A percentile compares a stretch with the other conserved stretches of the same genome.
These are phyloP conservation scores for Scarus forsteni DNA, from an alignment of 2,797 vertebrate species.

Conservation along the genomic window DNA sequence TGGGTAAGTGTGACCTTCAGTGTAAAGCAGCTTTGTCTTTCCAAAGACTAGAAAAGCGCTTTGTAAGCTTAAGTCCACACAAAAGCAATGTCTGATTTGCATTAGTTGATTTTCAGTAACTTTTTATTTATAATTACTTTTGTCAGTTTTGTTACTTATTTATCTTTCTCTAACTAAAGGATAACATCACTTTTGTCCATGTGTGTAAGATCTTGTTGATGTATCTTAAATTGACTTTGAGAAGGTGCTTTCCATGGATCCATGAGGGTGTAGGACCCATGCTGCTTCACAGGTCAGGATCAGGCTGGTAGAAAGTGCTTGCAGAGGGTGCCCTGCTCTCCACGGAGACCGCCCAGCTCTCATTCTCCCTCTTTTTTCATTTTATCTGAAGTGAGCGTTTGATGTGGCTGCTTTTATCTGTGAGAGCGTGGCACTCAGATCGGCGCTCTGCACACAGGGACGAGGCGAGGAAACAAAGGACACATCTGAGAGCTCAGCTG, in stretches of 20 bases:
- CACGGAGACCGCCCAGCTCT: constrained; percentile 13
- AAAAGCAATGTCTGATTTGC: too few relatives aligned
- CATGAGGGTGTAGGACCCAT: constrained; percentile 4
- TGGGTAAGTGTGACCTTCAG: too few relatives aligned
- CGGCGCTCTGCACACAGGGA: constrained; percentile 24
- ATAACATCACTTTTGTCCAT: too few relatives aligned
- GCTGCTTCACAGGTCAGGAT: constrained; percentile 1
- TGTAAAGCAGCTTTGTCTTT: too few relatives aligned
- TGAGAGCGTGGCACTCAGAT: constrained; percentile 25
- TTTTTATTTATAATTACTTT: too few relatives aligned
- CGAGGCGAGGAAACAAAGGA: constrained; percentile 3
- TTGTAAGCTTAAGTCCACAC: too few relatives aligned
- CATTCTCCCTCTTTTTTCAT: constrained; percentile 6
- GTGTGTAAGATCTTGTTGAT: too few relatives aligned
- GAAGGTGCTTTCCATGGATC: neutral
- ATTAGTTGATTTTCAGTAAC: too few relatives aligned
- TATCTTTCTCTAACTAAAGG: too few relatives aligned
- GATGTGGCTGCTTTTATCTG: constrained; percentile 51
- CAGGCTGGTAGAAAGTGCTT: constrained; percentile 16
- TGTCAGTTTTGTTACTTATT: too few relatives aligned
- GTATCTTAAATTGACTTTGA: neutral
- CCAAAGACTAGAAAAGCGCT: too few relatives aligned
- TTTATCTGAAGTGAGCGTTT: constrained; percentile 34
- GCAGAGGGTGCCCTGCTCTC: constrained; percentile 1
- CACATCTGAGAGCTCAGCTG: constrained; percentile 35